Evolutionary conservation across 1,140 invertebrate genomes (phyloP).

Genomic region (Maconellicoccus hirsutus): DNA sequence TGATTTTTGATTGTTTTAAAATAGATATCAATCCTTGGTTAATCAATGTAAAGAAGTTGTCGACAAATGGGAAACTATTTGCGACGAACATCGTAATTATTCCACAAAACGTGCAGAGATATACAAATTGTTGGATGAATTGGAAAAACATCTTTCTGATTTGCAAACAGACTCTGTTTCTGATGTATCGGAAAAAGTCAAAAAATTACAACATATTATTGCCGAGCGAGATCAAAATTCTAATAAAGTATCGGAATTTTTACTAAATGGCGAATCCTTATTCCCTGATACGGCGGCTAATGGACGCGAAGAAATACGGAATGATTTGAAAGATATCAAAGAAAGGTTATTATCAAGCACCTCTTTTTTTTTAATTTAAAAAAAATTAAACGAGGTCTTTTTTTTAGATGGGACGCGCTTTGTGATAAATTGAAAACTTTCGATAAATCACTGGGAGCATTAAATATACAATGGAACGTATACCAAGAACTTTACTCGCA

Average conservation of each 20-base stretch:
- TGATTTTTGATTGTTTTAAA: constrained; percentile 28
- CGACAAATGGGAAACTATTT: constrained; percentile 70
- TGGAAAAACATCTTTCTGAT: constrained; percentile 58
- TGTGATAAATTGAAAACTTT: constrained; percentile 65
- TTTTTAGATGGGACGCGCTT: constrained; percentile 63
- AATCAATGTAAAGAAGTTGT: constrained; percentile 77
- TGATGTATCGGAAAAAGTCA: constrained; percentile 44
- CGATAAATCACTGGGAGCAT: constrained; percentile 71
- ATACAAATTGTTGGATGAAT: constrained; percentile 58
- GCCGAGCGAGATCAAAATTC: constrained; percentile 73
- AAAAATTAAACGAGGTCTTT: too few species aligned
- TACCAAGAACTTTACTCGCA: constrained; percentile 77
- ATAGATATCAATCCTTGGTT: constrained; percentile 71
- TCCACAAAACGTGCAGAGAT: constrained; percentile 62
- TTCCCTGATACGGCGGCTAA: constrained; percentile 80
- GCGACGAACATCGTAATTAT: constrained; percentile 72
- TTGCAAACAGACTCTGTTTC: constrained; percentile 36
- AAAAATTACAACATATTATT: constrained; percentile 59
- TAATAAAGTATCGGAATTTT: constrained; percentile 57
- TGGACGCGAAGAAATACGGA: constrained; percentile 75
- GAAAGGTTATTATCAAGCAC: constrained; percentile 38
- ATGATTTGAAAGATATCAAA: constrained; percentile 60
- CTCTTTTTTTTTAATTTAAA: background rate
- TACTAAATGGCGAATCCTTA: constrained; percentile 68
- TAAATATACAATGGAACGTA: constrained; percentile 67